phyloP scores from a whole-genome alignment of 2,888 invertebrate genomes.

The Phengaris alcon region DNA sequence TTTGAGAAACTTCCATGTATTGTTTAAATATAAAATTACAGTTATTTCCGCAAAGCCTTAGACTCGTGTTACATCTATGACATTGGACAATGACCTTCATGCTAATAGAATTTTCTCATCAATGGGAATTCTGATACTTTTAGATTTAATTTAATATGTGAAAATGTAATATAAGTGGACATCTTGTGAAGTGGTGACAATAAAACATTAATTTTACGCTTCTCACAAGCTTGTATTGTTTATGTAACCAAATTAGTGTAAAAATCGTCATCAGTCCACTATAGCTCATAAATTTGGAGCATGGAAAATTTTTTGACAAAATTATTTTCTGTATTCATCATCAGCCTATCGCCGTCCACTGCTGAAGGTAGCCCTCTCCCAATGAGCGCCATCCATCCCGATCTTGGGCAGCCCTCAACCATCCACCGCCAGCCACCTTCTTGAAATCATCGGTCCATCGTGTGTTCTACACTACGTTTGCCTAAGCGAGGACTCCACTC shows the following conservation, averaged over 20 bases:
- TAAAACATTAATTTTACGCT: constrained; percentile 1
- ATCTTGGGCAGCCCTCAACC: too few relatives aligned
- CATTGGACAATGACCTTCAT: background rate
- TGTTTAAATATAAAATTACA: too few relatives aligned
- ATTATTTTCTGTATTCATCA: too few relatives aligned
- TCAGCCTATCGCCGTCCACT: too few relatives aligned
- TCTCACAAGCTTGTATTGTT: background rate
- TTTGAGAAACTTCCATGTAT: too few relatives aligned
- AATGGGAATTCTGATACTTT: constrained; percentile 4
- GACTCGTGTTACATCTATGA: background rate
- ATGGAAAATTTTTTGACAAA: background rate
- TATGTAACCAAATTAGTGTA: constrained; percentile 8
- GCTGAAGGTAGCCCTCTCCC: too few relatives aligned
- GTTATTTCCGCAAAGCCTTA: too few relatives aligned
- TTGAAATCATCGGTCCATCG: too few relatives aligned
- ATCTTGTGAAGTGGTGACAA: background rate
- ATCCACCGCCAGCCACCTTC: too few relatives aligned
- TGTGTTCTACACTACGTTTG: too few relatives aligned
- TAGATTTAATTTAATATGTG: constrained; percentile 5
- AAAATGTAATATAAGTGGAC: background rate
- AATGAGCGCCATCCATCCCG: too few relatives aligned
- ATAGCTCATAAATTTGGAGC: background rate
- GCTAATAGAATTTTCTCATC: background rate
- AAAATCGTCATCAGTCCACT: background rate
- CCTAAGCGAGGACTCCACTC: too few relatives aligned